Conservation (phyloP, 2,888 invertebrate species). For the Tenthredo amoena region DNA sequence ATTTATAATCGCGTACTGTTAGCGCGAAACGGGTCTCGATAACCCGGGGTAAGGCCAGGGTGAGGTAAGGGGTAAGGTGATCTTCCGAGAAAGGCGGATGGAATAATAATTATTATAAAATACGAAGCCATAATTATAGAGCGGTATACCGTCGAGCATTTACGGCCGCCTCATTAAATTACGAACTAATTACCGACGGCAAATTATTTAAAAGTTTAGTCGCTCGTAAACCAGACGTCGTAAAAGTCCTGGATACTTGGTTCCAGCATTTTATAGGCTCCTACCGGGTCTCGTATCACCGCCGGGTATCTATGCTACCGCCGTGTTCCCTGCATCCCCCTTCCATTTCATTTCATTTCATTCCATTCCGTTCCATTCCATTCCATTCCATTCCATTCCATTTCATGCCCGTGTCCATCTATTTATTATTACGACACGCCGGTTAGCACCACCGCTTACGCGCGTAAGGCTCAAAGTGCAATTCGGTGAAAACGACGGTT, state of each 20-base stretch:
- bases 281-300: constrained; percentile 50
- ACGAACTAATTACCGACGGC: constrained; percentile 75
- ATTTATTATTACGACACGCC: constrained; percentile 51
- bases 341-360: constrained; percentile 22
- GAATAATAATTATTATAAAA: constrained; percentile 72
- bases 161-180: constrained; percentile 75
- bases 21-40: constrained; percentile 4
- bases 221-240: constrained; percentile 72
- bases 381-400: constrained; percentile 47
- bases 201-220: constrained; percentile 76
- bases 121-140: constrained; percentile 73
- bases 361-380: constrained; percentile 31
- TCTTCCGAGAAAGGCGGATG: constrained; percentile 54
- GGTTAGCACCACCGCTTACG: constrained; percentile 46
- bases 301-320: constrained; percentile 42
- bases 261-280: constrained; percentile 51
- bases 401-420: constrained; percentile 42
- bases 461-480: constrained; percentile 46
- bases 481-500: constrained; percentile 35
- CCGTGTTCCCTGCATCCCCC: background rate
- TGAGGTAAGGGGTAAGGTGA: background rate
- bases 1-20: background rate
- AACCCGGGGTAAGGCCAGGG: background rate
- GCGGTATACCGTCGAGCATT: constrained; percentile 67
- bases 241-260: constrained; percentile 64